phyloP scores from a whole-genome alignment of 2,888 invertebrate species.

The Coremacera marginata region DNA sequence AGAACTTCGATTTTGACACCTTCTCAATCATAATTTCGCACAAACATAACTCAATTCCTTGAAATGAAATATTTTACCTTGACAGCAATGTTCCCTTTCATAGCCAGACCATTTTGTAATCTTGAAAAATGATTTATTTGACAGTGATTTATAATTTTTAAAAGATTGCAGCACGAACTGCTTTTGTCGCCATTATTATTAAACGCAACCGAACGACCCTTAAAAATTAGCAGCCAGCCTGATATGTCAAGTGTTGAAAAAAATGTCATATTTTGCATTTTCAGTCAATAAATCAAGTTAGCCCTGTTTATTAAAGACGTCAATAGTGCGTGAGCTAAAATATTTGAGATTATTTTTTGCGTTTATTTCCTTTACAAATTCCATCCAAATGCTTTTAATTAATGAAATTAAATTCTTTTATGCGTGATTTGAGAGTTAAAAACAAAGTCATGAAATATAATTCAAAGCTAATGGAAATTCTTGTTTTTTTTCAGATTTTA shows the following conservation, averaged over 20 bases:
- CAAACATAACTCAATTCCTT: too few species aligned
- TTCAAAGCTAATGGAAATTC: slow-evolving; percentile 25
- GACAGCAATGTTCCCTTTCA: too few species aligned
- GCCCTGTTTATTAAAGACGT: too few species aligned
- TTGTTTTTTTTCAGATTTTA: not conserved
- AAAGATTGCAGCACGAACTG: not conserved
- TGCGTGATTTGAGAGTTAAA: slow-evolving; percentile 36
- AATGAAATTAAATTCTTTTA: slow-evolving; percentile 38
- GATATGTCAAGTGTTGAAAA: not conserved
- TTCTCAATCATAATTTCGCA: too few species aligned
- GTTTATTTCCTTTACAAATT: not conserved
- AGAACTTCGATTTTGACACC: too few species aligned
- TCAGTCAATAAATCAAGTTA: not conserved
- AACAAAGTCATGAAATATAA: slow-evolving; percentile 32
- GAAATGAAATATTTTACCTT: too few species aligned
- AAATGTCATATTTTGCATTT: slow-evolving; percentile 15
- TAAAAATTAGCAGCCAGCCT: not conserved
- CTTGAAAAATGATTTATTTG: slow-evolving; percentile 14
- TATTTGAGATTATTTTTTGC: not conserved
- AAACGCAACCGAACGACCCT: not conserved
- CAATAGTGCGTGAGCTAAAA: not conserved
- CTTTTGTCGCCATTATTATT: not conserved
- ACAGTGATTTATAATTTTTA: slow-evolving; percentile 17
- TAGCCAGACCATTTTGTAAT: too few species aligned
- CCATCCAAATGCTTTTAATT: slow-evolving; percentile 18